Evolutionary conservation across 2,888 invertebrate species (phyloP), one percentile per base, ranked within the genome.

Genomic region (Phoronis australis): DNA sequence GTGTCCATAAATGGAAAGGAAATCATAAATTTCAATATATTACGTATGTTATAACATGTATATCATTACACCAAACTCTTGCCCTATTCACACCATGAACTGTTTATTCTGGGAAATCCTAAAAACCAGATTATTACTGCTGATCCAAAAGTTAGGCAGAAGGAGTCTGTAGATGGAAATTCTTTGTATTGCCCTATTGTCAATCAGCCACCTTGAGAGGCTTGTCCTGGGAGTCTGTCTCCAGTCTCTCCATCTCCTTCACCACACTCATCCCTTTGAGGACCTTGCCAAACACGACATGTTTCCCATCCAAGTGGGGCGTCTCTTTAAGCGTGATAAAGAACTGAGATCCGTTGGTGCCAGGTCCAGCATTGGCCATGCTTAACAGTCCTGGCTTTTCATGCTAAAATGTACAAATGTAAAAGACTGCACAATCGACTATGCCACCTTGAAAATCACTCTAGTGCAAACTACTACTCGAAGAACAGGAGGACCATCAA

Each of bases 281-380:
- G n/a, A 92, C 87, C 56, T 81, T 82, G 0, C 91, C 92, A 68
- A 90, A 88, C 23, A 85, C 88, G 2, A 91, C 90, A 74, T 92
- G 89, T 18, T 82, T 84, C 4, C 83, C 85, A 73, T 92, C 87
- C 41, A 92, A 79, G 70, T 91, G 90, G 1, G 82, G 78, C 65
- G 88, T 87, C 1, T 84, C 82, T 1, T 83, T 85, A 0, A 85
- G 84, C 1, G 89, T 87, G 51, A 84, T 83, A 57, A 72, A 71
- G 59, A 75, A 75, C 59, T 75, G 75, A 25, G 72, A 73, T 12
- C 75, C 73, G 57, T 75, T 75, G 2, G 72, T 73, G 43, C 69
- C 66, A 18, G 69, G 66, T 12, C 75, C 75, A 37, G 70, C 59
- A 59, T 75, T 75, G 1, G 75, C 75, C 75, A 75, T 75, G 48